Conservation (phyloP, 2,797 vertebrate species). For the Sebastes cheni region DNA sequence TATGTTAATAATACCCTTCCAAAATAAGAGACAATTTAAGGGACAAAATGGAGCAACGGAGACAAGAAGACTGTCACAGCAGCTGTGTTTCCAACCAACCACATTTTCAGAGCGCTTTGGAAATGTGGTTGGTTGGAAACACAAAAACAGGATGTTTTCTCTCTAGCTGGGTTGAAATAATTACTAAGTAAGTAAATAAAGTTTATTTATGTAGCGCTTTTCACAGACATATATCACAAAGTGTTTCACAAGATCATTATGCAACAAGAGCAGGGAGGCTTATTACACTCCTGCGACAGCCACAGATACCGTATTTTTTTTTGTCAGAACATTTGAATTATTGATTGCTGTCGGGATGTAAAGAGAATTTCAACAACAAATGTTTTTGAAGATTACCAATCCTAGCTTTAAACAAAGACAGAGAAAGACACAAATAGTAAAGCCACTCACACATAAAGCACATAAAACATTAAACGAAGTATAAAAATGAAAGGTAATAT, state of each 20-base stretch:
- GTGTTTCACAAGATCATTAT: no score
- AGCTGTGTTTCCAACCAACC: background rate
- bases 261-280: no score
- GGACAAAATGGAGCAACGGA: background rate
- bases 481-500: background rate
- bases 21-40: constrained; percentile 34
- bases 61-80: background rate
- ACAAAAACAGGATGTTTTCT: background rate
- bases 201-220: no score
- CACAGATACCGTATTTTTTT: no score
- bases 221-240: no score
- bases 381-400: no score
- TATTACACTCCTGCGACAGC: no score
- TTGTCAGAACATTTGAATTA: no score
- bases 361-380: no score
- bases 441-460: background rate
- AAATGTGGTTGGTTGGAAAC: no score
- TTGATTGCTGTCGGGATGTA: no score
- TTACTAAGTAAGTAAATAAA: no score
- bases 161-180: background rate
- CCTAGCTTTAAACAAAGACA: background rate
- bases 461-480: background rate
- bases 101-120: background rate
- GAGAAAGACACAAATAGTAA: background rate
- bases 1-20: constrained; percentile 50